phyloP scores from a whole-genome alignment of 2,113 vertebrate species.

The Myotis davidii region DNA sequence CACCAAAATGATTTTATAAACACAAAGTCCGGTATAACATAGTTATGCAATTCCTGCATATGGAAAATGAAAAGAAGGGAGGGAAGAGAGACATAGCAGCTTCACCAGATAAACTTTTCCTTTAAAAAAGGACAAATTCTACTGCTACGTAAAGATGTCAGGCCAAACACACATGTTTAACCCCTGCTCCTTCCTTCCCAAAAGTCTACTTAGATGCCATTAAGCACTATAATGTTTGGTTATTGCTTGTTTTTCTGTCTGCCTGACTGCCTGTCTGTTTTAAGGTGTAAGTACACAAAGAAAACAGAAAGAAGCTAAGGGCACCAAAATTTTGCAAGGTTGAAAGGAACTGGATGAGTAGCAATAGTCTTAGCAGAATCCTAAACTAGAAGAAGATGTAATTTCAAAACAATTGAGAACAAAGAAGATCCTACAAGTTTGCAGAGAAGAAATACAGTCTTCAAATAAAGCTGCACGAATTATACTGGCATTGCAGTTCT shows the following conservation, averaged over 20 bases:
- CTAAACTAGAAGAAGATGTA: background rate
- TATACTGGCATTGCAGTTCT: constrained; percentile 3
- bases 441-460: background rate
- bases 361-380: background rate
- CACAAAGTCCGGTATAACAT: background rate
- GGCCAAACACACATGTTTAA: background rate
- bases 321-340: background rate
- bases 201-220: background rate
- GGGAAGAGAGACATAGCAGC: background rate
- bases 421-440: background rate
- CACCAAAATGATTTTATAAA: background rate
- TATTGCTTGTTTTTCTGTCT: background rate
- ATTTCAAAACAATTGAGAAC: constrained; percentile 18
- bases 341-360: background rate
- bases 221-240: background rate
- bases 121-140: background rate
- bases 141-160: background rate
- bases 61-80: background rate
- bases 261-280: background rate
- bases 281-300: background rate
- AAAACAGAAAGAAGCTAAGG: background rate
- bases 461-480: constrained; percentile 25
- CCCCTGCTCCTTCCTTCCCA: background rate
- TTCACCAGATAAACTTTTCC: background rate
- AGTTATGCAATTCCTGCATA: background rate